Evolutionary conservation across 2,888 invertebrate species (phyloP), one percentile per base, ranked within the genome.

Genomic region (Leucoptera coffeella): DNA sequence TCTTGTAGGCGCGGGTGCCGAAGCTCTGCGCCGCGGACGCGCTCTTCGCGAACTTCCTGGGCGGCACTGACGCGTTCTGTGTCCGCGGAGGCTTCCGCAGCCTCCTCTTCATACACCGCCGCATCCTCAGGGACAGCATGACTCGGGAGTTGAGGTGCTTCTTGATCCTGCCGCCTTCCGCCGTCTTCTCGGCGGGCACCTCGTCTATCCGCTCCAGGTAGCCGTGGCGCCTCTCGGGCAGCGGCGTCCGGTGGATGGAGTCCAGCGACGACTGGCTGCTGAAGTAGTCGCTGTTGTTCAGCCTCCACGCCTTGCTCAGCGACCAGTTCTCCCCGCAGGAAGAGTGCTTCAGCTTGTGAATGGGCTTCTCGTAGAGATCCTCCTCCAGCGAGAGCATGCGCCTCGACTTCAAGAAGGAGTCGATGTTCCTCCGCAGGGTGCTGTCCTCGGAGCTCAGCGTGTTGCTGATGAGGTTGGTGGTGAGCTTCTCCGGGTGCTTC

Each of bases 71-170:
- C 4, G 48, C 39, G 17, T 41, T 55, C 32, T 55, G 50, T 10
- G 47, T 37, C 1, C 40, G 29, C 23, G 8, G 9, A 3, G 51
- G 43, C 28, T 54, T 61, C 31, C 47, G 41, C 29, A 59, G 28
- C 26, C 55, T 41, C 30, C 58, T 42, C 34, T 67, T 75, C 43
- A 71, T 64, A 29, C 74, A 69, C 29, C 69, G 50, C 13, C 78
- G 69, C 58, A 82, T 69, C 31, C 82, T 62, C 32, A 83, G 51
- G 8, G 80, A 79, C 38, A 82, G 54, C 74, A 82, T 79, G 25
- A 82, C 75, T 10, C 82, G 61, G 12, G 82, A 75, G 29, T 78
- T 64, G 13, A 82, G 75, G 41, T 81, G 78, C 13, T 78, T 57
- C 27, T 78, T 78, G 2, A 78, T 74, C 12, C 71, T 53, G 28